phyloP scores from a whole-genome alignment of 1,140 invertebrate genomes.

The Camponotus floridanus region DNA sequence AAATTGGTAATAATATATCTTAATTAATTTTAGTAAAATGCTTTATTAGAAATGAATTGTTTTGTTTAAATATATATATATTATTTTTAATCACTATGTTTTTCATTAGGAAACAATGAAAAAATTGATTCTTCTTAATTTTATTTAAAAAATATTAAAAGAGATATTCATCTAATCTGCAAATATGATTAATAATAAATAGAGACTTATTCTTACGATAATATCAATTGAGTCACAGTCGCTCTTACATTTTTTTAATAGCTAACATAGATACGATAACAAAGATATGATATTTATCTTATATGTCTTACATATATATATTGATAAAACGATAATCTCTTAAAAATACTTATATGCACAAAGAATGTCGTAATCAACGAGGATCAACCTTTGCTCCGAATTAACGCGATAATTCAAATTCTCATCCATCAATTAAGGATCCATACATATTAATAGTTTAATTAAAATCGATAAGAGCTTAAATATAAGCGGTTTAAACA shows the following conservation, averaged over 20 bases:
- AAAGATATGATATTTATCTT: not conserved
- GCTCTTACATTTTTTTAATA: no score
- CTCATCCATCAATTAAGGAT: conserved; percentile 40
- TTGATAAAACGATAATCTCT: conserved; percentile 12
- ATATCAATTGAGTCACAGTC: no score
- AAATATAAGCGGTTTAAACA: conserved; percentile 33
- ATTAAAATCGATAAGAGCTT: conserved; percentile 60
- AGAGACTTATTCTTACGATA: no score
- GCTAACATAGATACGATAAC: no score
- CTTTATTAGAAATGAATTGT: not conserved
- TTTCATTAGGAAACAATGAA: not conserved
- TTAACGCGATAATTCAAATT: conserved; percentile 48
- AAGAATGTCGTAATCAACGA: conserved; percentile 12
- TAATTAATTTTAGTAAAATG: conserved; percentile 11
- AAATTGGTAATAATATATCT: not conserved
- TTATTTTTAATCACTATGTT: not conserved
- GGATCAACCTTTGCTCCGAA: conserved; percentile 23
- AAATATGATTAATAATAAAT: not conserved
- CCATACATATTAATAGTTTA: conserved; percentile 60
- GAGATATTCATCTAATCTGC: not conserved
- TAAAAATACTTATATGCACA: conserved; percentile 17
- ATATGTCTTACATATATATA: not conserved
- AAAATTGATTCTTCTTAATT: not conserved
- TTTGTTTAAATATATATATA: not conserved
- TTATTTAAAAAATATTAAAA: not conserved